phyloP scores from a whole-genome alignment of 2,797 vertebrate genomes.

The Pteronotus mesoamericanus region DNA sequence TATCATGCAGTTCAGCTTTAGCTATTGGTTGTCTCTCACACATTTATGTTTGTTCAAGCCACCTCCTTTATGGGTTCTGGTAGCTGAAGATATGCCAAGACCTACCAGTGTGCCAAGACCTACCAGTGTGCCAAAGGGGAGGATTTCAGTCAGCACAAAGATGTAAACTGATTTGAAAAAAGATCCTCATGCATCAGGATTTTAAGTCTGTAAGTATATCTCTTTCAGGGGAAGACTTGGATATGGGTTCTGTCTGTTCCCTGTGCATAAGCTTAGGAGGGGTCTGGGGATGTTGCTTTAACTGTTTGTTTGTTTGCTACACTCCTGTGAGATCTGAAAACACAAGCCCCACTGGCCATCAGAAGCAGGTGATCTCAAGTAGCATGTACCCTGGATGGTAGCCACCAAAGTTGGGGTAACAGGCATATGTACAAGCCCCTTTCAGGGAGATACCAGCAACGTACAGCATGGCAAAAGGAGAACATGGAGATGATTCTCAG shows the following conservation, averaged over 20 bases:
- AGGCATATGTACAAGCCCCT: not conserved
- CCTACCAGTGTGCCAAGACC: not conserved
- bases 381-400: not conserved
- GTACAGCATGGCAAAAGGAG: not conserved
- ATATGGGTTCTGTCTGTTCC: not conserved
- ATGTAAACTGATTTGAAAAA: not conserved
- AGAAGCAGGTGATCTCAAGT: not conserved
- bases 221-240: not conserved
- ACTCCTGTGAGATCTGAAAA: not conserved
- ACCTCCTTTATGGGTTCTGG: not conserved
- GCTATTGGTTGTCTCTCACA: not conserved
- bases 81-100: not conserved
- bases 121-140: not conserved
- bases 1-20: not conserved
- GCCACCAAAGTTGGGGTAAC: not conserved
- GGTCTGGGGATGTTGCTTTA: not conserved
- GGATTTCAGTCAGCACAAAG: not conserved
- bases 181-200: not conserved
- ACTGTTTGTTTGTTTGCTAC: not conserved
- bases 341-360: not conserved
- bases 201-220: not conserved
- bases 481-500: not conserved
- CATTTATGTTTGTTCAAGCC: not conserved
- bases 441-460: not conserved
- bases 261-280: not conserved